Base-by-base conservation (phyloP, 2,888 invertebrate genomes). In the Melanostoma mellinum region DNA sequence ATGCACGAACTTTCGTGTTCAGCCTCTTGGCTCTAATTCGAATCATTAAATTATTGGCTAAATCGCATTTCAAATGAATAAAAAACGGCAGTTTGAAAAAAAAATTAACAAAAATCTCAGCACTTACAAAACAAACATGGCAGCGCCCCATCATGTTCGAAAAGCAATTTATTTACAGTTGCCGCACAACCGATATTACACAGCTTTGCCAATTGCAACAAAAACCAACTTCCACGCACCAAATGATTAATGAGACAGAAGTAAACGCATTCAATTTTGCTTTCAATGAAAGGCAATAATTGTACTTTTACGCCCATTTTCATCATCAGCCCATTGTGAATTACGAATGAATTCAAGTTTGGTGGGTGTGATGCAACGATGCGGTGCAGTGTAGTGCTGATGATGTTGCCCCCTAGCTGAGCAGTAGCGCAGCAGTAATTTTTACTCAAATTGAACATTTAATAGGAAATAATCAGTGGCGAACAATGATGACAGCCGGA, bases 401-500 rank as follows among this genome's bases (percentile, higher is more conserved):
- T 35, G 33, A 35, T 61, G 61, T 35, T 61, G 46, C 61, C 44
- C 61, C 61, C 61, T 61, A 46, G 61, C 61, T n/a, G 4, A 48
- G 50, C 38, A 9, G 46, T 0, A 46, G 33, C 32, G 1, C 20
- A 20, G 20, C 20, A 8, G 48, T 4, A 10, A 36, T 77, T 63
- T 63, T 38, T 50, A 35, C 74, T 56, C 36, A 44, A 73, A 48
- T 73, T 69, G 69, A 58, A 75, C 69, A 80, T 75, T 80, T 75
- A 75, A 75, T 80, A 80, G 80, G 80, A 80, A 80, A 75, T 75
- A 80, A 75, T 80, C 75, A 80, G 75, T 75, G 80, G 80, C 69
- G 65, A 58, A 71, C 69, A 80, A 65, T 65, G 75, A 71, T 71
- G 80, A 80, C 80, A 75, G 69, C 65, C 55, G 71, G 58, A 69